Evolutionary conservation across 2,797 vertebrate genomes (phyloP).

Genomic region (Typhlichthys subterraneus): DNA sequence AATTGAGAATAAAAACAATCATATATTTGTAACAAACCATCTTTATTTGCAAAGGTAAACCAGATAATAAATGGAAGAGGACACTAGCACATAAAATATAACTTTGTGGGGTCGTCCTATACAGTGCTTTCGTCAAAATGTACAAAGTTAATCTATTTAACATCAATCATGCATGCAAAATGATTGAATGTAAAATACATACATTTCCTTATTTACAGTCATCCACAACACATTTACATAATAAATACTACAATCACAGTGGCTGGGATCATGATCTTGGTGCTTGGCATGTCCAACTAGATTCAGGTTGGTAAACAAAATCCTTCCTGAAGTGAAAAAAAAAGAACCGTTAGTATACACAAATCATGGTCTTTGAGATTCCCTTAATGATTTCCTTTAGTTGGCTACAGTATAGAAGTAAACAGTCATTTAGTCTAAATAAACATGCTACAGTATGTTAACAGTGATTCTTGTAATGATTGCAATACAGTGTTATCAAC

Average conservation of each 20-base stretch:
- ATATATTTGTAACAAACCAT: not conserved
- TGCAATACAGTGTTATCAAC: no score
- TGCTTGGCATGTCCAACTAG: conserved; percentile 77
- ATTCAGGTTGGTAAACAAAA: conserved; percentile 71
- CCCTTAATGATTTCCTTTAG: not conserved
- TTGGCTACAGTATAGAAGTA: not conserved
- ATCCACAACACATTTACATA: conserved; percentile 57
- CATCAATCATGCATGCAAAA: conserved; percentile 8
- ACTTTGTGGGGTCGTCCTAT: conserved; percentile 14
- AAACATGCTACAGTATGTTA: no score
- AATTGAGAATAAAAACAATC: not conserved
- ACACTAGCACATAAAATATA: conserved; percentile 8
- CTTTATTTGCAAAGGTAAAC: conserved; percentile 28
- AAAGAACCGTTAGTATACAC: conserved; percentile 5
- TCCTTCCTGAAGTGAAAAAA: conserved; percentile 70
- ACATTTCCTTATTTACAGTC: conserved; percentile 47
- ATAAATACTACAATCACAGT: conserved; percentile 58
- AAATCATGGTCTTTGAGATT: not conserved
- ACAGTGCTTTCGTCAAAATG: conserved; percentile 61
- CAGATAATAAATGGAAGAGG: conserved; percentile 15
- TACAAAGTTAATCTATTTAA: conserved; percentile 25
- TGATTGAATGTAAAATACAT: conserved; percentile 29
- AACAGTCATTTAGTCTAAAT: no score
- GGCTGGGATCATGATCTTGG: conserved; percentile 53
- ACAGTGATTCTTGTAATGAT: no score